phyloP scores from a whole-genome alignment of 2,888 invertebrate species.

The Anticlea derivata region DNA sequence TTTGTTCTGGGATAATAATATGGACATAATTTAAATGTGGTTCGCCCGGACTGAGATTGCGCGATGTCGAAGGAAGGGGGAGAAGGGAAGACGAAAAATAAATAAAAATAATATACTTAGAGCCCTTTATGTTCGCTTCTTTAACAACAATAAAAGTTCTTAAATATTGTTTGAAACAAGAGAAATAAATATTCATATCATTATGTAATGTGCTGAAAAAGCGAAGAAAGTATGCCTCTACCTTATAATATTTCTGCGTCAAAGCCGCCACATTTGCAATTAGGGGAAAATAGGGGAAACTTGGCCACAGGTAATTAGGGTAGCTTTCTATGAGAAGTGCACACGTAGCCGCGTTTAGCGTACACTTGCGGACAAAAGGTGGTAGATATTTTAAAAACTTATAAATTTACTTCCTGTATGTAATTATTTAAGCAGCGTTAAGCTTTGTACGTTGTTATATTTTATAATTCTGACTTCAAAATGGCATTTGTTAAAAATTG shows the following conservation, averaged over 20 bases:
- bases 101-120: too few species aligned
- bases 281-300: slow-evolving; percentile 53
- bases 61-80: too few species aligned
- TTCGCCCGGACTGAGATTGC: too few species aligned
- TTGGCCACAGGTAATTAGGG: slow-evolving; percentile 67
- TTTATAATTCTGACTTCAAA: too few species aligned
- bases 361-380: slow-evolving; percentile 48
- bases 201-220: slow-evolving; percentile 1
- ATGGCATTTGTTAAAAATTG: too few species aligned
- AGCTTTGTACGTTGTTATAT: too few species aligned
- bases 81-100: too few species aligned
- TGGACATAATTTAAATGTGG: too few species aligned
- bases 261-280: slow-evolving; percentile 44
- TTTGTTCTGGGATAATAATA: slow-evolving; percentile 2
- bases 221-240: slow-evolving; percentile 23
- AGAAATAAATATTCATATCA: not conserved
- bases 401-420: too few species aligned
- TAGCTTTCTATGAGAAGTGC: slow-evolving; percentile 57
- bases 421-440: too few species aligned
- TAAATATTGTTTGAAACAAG: not conserved
- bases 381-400: too few species aligned
- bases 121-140: too few species aligned
- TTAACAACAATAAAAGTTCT: not conserved
- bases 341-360: slow-evolving; percentile 55
- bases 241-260: slow-evolving; percentile 30